These are phyloP conservation scores for Phalacrocorax pelagicus DNA, from an alignment of 2,113 vertebrate species.

Conservation along the genomic window DNA sequence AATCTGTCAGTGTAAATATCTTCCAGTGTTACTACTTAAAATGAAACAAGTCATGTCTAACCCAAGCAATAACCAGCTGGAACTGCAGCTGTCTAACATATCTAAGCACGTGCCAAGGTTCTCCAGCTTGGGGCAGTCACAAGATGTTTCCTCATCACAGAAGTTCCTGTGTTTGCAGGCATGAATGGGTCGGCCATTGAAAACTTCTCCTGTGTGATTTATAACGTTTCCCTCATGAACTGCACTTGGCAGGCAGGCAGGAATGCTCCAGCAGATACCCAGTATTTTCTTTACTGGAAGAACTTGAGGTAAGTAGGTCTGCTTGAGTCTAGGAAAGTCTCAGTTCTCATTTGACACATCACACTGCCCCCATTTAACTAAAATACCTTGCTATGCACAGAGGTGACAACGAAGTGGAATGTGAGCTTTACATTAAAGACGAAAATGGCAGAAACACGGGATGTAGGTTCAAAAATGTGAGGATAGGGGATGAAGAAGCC, in stretches of 20 bases:
- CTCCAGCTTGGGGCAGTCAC: neutral
- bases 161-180: constrained; percentile 20
- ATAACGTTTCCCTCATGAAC: constrained; percentile 54
- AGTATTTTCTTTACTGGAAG: constrained; percentile 50
- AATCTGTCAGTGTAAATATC: neutral
- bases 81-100: neutral
- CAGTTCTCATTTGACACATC: neutral
- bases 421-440: constrained; percentile 45
- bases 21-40: neutral
- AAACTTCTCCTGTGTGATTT: constrained; percentile 67
- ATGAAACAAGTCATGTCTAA: neutral
- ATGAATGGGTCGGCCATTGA: neutral
- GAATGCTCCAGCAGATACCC: constrained; percentile 49
- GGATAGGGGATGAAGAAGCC: fast-evolving
- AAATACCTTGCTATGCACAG: neutral
- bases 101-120: neutral
- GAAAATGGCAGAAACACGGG: neutral
- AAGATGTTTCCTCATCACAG: fast-evolving
- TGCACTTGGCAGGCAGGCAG: constrained; percentile 65
- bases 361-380: neutral
- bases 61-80: neutral
- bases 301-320: neutral
- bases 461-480: constrained; percentile 30
- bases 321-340: neutral
- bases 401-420: neutral